These are phyloP conservation scores for Diacarnus erythraeanus DNA, from an alignment of 37 sponge, comb jelly and placozoan species.

Conservation along the genomic window DNA sequence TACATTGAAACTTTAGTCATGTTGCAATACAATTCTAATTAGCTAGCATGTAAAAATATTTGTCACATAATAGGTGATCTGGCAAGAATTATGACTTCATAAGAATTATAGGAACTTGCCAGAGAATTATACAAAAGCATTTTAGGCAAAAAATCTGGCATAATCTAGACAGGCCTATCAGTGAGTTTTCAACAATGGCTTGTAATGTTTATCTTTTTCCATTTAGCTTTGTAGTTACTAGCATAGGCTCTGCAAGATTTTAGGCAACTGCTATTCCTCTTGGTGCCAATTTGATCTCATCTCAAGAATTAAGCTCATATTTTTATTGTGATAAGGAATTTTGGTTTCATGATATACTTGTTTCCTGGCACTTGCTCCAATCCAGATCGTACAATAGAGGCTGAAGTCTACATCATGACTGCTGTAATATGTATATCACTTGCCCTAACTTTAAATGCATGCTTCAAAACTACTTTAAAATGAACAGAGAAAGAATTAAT, in stretches of 20 bases:
- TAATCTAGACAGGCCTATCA: too few species aligned
- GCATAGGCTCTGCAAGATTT: conserved; percentile 42
- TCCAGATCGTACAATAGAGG: too few species aligned
- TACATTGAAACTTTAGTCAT: too few species aligned
- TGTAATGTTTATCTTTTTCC: conserved; percentile 2
- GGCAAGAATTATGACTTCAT: too few species aligned
- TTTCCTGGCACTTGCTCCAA: not conserved
- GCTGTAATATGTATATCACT: not conserved
- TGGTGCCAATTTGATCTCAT: conserved; percentile 50
- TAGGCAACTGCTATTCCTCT: conserved; percentile 44
- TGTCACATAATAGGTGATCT: too few species aligned
- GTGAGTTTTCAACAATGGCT: not conserved
- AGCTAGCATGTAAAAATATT: too few species aligned
- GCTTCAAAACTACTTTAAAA: conserved; percentile 5
- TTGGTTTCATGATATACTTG: conserved; percentile 8
- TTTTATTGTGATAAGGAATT: conserved; percentile 60
- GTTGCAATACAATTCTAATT: too few species aligned
- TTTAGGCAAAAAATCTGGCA: too few species aligned
- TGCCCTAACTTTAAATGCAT: conserved; percentile 13
- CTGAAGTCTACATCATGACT: not conserved
- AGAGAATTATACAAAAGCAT: too few species aligned
- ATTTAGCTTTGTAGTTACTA: conserved; percentile 9
- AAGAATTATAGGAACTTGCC: too few species aligned
- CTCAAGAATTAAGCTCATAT: conserved; percentile 48
- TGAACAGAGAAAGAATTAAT: not conserved